Evolutionary conservation across 2,113 vertebrate species (phyloP), one percentile per base, ranked within the genome.

Genomic region (Chrysemys picta): DNA sequence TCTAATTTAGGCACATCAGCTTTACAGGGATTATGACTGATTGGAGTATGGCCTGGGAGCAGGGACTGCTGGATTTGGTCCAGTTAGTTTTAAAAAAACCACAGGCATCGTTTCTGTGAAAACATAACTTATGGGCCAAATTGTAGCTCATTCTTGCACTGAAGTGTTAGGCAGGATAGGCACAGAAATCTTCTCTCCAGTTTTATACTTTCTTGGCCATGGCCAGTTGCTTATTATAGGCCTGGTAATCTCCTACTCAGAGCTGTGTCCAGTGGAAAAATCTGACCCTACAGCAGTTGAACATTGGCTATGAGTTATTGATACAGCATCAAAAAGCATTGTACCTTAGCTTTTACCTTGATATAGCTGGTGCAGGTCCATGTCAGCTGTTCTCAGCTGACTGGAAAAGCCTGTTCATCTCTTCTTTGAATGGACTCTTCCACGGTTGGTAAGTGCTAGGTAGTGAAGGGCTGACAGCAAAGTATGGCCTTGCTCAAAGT

Each of bases 221-320:
- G 84, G 47, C 27, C 14, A 31, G 45, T 25, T 76, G 75, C 42
- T 14, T 6, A 49, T 8, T 5, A 0, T 35, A 24, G 38, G 17
- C 45, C 27, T 5, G 16, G 42, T 86, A 87, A 54, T 29, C 35
- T 82, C 78, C 65, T 59, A 35, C 57, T 85, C 42, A 85, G 85
- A 81, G 59, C 5, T 1, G 0, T 0, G 0, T 5, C 69, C 47
- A 2, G 49, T 49, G 53, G 22, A 53, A 83, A 35, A 50, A 4
- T 69, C 82, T 49, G 76, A 50, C 21, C 45, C 45, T 21, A 1
- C 8, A 38, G 16, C 78, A 35, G 81, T 17, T 24, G 80, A 50
- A n/a, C 31, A 3, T 69, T 84, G 22, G n/a, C 83, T 89, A 45
- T 86, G 52, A 49, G 38, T 54, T 76, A 69, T 81, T 83, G 85